A percentile compares a stretch with the other conserved stretches of the same genome.
Evolutionary conservation across 1,140 invertebrate species (phyloP).

Genomic region (Nephotettix cincticeps): DNA sequence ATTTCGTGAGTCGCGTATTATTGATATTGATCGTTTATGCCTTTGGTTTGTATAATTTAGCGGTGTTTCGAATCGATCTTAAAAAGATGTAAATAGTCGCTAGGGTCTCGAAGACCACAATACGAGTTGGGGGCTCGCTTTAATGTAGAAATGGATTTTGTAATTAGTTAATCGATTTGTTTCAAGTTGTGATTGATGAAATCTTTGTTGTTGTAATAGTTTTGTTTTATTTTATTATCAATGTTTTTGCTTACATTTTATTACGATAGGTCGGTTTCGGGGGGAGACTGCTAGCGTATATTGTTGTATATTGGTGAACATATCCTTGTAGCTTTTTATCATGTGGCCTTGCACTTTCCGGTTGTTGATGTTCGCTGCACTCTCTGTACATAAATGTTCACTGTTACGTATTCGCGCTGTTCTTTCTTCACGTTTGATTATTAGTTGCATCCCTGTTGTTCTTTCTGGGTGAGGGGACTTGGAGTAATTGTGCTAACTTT

Average conservation of each 20-base stretch:
- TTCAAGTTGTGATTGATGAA: constrained; percentile 14
- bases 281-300: no score
- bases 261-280: neutral
- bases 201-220: constrained; percentile 17
- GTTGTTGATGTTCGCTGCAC: constrained; percentile 3
- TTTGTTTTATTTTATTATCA: constrained; percentile 22
- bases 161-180: constrained; percentile 11
- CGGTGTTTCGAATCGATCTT: neutral
- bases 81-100: constrained; percentile 2
- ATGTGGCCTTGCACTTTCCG: constrained; percentile 6
- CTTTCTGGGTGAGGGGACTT: no score
- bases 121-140: neutral
- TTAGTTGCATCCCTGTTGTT: no score
- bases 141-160: neutral
- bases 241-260: constrained; percentile 22
- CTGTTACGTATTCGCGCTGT: neutral
- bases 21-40: no score
- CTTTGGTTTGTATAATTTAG: neutral
- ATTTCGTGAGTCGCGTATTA: no score
- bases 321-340: neutral
- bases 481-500: no score
- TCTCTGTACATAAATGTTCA: neutral
- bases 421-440: neutral
- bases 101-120: constrained; percentile 7
- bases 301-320: neutral